Evolutionary conservation across 1,140 invertebrate genomes (phyloP), one percentile per base, ranked within the genome.

Genomic region (Drosophila miranda): DNA sequence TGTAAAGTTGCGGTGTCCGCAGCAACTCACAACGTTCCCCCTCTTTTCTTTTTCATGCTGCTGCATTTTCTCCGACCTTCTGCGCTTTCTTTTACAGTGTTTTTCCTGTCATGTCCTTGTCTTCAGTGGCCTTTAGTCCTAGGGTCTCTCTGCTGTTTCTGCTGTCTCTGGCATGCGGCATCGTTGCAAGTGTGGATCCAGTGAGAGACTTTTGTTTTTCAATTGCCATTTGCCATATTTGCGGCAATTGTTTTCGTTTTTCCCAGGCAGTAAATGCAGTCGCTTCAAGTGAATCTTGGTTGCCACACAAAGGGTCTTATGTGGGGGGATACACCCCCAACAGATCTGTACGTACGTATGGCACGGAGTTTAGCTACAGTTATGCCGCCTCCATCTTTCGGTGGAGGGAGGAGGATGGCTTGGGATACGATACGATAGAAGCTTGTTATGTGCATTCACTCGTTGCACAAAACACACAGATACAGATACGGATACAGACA

Each of bases 151-250:
- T 8, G 28, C 30, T 34, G 30, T 30, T 16, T 52, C 49, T 49
- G 19, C 51, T 53, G 78, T 19, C 19, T 19, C 19, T 19, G 19
- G 19, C 19, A 19, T 19, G 19, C 19, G 19, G 76, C 70, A 71
- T 60, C 63, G 58, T 72, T 66, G 51, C 69, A 86, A 84, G 80
- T 84, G 78, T 81, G 76, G 68, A 81, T 11, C 9, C 34, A 38
- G 34, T 8, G n/a, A 63, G 61, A 66, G 80, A 83, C 75, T 77
- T 81, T 86, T 81, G 73, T 87, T 87, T 86, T 87, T 86, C 81
- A 86, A 86, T 82, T 82, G 82, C 67, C 58, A 66, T 80, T 86
- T 86, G 80, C 82, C 82, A 86, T 86, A 86, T 86, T 86, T 87
- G 81, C 44, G 48, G 74, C 81, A 87, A 86, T 86, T 83, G 80